phyloP scores from a whole-genome alignment of 2,113 vertebrate genomes.

The Syrrhaptes paradoxus region DNA sequence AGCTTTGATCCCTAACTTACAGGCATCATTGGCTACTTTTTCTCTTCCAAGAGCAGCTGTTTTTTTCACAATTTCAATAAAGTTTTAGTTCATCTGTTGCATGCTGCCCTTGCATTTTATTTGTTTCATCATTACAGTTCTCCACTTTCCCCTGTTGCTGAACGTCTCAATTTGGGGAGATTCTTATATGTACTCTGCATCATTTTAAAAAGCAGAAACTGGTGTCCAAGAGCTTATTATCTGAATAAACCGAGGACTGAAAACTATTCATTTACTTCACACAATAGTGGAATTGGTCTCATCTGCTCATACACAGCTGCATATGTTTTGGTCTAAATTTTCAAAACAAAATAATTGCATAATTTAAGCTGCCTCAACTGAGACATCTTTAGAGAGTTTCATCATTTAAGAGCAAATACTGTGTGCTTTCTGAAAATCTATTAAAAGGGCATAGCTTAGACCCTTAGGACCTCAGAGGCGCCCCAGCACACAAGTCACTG shows the following conservation, averaged over 20 bases:
- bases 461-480: neutral
- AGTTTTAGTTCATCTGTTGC: constrained; percentile 55
- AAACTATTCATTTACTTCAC: neutral
- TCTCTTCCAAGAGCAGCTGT: neutral
- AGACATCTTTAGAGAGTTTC: neutral
- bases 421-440: neutral
- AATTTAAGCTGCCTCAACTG: neutral
- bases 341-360: neutral
- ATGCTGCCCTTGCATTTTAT: constrained; percentile 59
- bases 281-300: neutral
- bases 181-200: neutral
- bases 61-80: constrained; percentile 60
- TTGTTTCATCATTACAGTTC: neutral
- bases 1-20: constrained; percentile 75
- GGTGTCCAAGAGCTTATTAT: neutral
- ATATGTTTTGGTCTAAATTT: neutral
- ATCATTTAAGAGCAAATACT: neutral
- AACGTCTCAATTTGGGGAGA: neutral
- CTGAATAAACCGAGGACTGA: neutral
- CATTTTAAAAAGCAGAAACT: neutral
- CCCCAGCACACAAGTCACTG: neutral
- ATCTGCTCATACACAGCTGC: neutral
- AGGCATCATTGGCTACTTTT: neutral
- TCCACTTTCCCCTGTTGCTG: neutral
- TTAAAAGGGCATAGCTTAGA: neutral